These are phyloP conservation scores for Monochamus alternatus DNA, from an alignment of 2,888 invertebrate species.

Conservation along the genomic window DNA sequence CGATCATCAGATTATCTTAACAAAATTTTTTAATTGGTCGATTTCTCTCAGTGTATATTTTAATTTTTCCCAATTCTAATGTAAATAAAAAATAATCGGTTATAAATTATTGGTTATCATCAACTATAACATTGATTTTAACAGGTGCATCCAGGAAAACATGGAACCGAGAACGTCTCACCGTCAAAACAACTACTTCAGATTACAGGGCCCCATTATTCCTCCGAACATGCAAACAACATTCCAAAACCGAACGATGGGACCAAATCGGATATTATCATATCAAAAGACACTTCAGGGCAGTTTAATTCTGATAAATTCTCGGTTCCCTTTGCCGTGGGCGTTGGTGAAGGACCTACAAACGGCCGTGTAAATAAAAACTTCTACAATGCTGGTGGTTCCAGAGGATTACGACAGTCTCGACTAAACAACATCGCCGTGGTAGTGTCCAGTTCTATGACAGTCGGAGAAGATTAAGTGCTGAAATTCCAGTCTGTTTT, in stretches of 20 bases:
- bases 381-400: neutral
- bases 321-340: neutral
- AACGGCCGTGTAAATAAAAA: neutral
- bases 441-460: constrained; percentile 16
- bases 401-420: neutral
- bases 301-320: constrained; percentile 5
- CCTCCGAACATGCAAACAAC: constrained; percentile 7
- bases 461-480: constrained; percentile 4
- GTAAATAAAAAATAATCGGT: too few relatives aligned
- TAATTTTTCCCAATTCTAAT: too few relatives aligned
- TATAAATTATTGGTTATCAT: neutral
- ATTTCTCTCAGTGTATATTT: too few relatives aligned
- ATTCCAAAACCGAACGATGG: neutral
- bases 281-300: neutral
- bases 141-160: neutral
- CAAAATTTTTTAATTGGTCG: too few relatives aligned
- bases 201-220: neutral
- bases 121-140: neutral
- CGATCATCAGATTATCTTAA: too few relatives aligned
- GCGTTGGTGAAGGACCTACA: neutral
- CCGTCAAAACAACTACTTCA: neutral
- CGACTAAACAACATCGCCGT: constrained; percentile 6
- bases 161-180: neutral
- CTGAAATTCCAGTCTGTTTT: neutral
- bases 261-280: neutral